Base-by-base conservation (phyloP, 2,113 vertebrate species). In the Amazona guildingii region DNA sequence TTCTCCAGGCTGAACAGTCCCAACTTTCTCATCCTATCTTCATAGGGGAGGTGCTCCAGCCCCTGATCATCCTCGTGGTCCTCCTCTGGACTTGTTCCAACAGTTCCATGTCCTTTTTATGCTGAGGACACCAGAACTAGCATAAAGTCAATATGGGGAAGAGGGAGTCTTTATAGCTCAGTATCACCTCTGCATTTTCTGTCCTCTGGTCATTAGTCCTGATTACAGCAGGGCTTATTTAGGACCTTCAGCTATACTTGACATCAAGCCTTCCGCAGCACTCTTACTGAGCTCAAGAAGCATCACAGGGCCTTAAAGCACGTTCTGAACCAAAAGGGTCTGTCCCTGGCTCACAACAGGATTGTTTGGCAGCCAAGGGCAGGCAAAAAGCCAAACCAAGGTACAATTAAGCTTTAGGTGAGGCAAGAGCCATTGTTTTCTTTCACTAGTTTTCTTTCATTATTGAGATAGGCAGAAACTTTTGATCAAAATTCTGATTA, bases 221-320 rank as follows among this genome's bases (percentile, higher is more conserved):
- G 0, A 6, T 31, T 14, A 46, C 39, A 33, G 46, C 28, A 57
- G 24, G 37, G 51, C 24, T 64, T 1, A 0, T 41, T 46, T 11
- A 52, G 27, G 33, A 46, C 28, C 29, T 57, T 31, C 49, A 46
- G 62, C 28, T 80, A 37, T 13, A 24, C 41, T 35, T 12, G 54
- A 29, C 27, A 43, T 6, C 13, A 67, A 54, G 17, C 15, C 27
- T 44, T 37, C 51, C 13, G 20, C 64, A 73, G 44, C 20, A n/a
- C 23, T 23, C 21, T 18, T 37, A 41, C 2, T 16, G 43, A 85
- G 35, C 55, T 86, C 44, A 64, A 24, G 69, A 35, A 81, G n/a
- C 51, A 48, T 44, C 43, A 28, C 29, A 24, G 13, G 14, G 24
- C 54, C 86, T 35, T 5, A 8, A 7, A 64, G 29, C 9, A 57